phyloP scores from a whole-genome alignment of 2,888 invertebrate genomes.

The Microchrysa polita region DNA sequence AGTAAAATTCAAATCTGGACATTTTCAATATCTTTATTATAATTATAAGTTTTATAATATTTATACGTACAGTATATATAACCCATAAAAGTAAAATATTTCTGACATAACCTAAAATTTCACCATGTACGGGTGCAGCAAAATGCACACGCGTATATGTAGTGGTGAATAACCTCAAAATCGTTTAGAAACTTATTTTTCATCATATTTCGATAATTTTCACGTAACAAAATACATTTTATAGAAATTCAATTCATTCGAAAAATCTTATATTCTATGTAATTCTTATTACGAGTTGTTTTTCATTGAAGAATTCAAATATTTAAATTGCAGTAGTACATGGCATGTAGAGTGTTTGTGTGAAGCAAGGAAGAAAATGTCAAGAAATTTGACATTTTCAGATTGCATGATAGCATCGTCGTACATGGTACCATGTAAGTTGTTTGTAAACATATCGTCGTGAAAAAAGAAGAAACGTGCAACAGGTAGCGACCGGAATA shows the following conservation, averaged over 20 bases:
- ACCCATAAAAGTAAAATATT: not conserved
- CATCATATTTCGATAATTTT: too few relatives aligned
- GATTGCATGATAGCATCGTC: not conserved
- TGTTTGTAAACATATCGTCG: not conserved
- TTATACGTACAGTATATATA: not conserved
- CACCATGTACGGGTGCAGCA: slow-evolving; percentile 23
- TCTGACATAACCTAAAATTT: slow-evolving; percentile 34
- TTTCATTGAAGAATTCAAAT: too few relatives aligned
- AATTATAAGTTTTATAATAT: not conserved
- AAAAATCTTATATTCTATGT: too few relatives aligned
- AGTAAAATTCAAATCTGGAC: not conserved
- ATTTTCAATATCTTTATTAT: not conserved
- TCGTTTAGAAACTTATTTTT: not conserved
- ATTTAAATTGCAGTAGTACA: slow-evolving; percentile 7
- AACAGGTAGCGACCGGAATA: not conserved
- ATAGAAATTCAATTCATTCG: too few relatives aligned
- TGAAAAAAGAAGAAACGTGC: not conserved
- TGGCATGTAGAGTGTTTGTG: slow-evolving; percentile 31
- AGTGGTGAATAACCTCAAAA: not conserved
- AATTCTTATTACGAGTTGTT: too few relatives aligned
- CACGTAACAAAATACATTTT: too few relatives aligned
- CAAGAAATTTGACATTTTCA: slow-evolving; percentile 25
- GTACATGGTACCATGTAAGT: slow-evolving; percentile 30
- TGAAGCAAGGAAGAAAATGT: slow-evolving; percentile 17
- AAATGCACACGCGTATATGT: not conserved